Evolutionary conservation across 2,888 invertebrate species (phyloP), one percentile per base, ranked within the genome.

Genomic region (Morinoia aosen): DNA sequence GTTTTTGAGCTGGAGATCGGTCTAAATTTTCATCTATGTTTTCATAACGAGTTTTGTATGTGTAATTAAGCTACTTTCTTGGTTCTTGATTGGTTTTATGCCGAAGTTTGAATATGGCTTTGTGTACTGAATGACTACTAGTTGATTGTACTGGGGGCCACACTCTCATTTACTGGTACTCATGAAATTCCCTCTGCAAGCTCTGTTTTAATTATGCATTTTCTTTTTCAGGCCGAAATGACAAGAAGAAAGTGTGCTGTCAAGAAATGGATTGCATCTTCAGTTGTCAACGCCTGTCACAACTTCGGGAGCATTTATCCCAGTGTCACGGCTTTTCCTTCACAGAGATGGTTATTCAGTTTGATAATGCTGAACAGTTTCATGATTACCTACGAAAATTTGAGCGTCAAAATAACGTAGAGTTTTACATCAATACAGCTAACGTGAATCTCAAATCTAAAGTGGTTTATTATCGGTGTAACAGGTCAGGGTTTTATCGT

Each of bases 381-480:
- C 40, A 57, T 94, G n/a, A 58, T 58, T 94, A 39, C 7, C 33
- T 94, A 39, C 11, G 58, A 58, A 94, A 94, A 33, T 94, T 94
- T 57, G 94, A 94, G 19, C 57, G 58, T 1, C 57, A 94, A 8
- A 94, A 94, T 57, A 58, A 94, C 33, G 94, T 94, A 16, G 94
- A 94, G 48, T 94, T 94, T 94, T 94, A 58, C 94, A 94, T 58
- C 57, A 58, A 94, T 58, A 58, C 94, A 11, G 58, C 57, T 33
- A 94, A 94, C 48, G 11, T 94, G 25, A 94, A 94, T 94, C 58
- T 57, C 39, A 94, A 94, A 58, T 94, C 94, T n/a, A 94, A 94
- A 94, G 94, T 94, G 57, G 94, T 94, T 39, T 94, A 94, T 94
- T 94, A 94, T 94, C 57, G 58, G 25, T 94, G 94, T 39, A 94